phyloP scores from a whole-genome alignment of 2,113 vertebrate species.

The Progne subis region DNA sequence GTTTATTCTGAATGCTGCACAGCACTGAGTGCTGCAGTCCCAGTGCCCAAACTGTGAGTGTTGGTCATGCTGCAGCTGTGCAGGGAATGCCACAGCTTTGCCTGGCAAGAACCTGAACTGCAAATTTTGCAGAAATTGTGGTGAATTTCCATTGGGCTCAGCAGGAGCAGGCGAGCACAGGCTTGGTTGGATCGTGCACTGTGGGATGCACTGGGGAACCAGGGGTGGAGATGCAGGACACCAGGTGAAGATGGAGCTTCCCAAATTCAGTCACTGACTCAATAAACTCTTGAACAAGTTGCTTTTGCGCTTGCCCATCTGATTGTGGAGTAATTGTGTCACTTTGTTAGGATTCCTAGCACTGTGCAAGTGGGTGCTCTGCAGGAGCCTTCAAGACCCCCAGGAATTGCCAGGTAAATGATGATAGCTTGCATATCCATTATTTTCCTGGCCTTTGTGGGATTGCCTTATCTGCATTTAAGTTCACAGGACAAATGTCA shows the following conservation, averaged over 20 bases:
- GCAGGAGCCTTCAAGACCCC: not conserved
- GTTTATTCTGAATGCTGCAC: not conserved
- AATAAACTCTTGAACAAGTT: not conserved
- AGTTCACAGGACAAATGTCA: not conserved
- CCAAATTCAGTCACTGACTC: not conserved
- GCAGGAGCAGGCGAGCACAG: not conserved
- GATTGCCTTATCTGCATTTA: not conserved
- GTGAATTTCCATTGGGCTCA: not conserved
- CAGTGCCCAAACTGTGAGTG: not conserved
- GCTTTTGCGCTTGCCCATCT: not conserved
- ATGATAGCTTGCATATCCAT: not conserved
- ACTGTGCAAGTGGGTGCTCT: not conserved
- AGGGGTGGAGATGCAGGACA: not conserved
- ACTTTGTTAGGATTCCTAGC: not conserved
- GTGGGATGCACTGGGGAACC: not conserved
- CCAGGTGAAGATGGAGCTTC: not conserved
- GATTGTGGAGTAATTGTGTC: not conserved
- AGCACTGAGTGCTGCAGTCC: not conserved
- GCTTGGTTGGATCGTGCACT: rapidly evolving
- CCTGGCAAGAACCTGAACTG: not conserved
- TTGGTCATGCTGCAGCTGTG: not conserved
- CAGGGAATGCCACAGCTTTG: not conserved
- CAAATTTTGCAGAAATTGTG: not conserved
- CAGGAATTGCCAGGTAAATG: not conserved
- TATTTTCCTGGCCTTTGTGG: not conserved